phyloP scores from a whole-genome alignment of 2,113 vertebrate genomes.

The Pandion haliaetus region DNA sequence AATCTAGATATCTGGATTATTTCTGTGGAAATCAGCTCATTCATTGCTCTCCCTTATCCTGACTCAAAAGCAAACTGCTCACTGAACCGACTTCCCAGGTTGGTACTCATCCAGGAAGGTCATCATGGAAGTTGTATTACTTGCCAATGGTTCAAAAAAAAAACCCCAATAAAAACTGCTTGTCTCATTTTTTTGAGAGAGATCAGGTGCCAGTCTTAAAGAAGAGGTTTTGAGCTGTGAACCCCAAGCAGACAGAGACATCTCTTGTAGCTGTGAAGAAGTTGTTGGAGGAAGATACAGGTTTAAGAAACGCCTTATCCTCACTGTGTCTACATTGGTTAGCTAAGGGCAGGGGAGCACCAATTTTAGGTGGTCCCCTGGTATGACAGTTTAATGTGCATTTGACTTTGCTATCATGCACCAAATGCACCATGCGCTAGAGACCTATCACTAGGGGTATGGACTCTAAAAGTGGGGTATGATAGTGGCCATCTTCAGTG shows the following conservation, averaged over 20 bases:
- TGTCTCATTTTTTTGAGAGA: background rate
- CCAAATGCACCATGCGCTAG: background rate
- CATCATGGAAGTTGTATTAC: background rate
- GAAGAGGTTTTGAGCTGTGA: background rate
- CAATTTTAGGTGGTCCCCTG: background rate
- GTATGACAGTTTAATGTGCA: background rate
- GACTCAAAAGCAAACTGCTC: background rate
- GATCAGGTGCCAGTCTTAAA: accelerated
- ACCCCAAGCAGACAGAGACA: background rate
- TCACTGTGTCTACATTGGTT: background rate
- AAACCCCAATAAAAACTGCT: background rate
- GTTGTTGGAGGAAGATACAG: background rate
- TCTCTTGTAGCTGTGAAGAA: background rate
- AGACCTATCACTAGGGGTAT: background rate
- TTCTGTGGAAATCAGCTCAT: background rate
- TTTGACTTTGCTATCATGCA: background rate
- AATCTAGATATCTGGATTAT: background rate
- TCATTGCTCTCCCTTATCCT: background rate
- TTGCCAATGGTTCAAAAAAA: background rate
- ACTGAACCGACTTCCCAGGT: background rate
- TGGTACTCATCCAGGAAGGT: background rate
- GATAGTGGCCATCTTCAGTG: background rate
- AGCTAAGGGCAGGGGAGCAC: background rate
- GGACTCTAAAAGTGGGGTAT: background rate
- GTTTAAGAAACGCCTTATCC: background rate